Evolutionary conservation across 2,888 invertebrate genomes (phyloP), one percentile per base, ranked within the genome.

Genomic region (Drosophila paranaensis): DNA sequence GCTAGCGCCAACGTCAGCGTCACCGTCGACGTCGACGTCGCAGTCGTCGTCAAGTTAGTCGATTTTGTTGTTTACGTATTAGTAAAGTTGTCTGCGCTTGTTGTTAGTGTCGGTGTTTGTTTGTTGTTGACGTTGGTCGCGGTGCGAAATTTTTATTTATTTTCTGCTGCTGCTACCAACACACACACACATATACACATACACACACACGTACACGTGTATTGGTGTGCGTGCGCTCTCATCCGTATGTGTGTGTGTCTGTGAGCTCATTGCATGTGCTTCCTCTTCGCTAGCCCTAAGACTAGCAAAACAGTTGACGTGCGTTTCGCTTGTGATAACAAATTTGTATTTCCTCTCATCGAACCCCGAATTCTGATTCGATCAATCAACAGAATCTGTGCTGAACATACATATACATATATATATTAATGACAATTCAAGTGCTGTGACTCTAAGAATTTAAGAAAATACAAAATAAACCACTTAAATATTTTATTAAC

Each of bases 81-180:
- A 73, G 81, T 81, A 79, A 71, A 81, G 82, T 84, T 81, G 85
- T 84, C 74, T 82, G 69, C 77, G 71, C 55, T 74, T 70, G 71
- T 84, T 88, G 79, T 75, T 74, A 76, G 73, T 82, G 89, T 88
- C 79, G 81, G 82, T 88, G 89, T 82, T 88, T 89, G 88, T 87
- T 87, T 86, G 77, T 84, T 88, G 86, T 90, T 89, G 88, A 80
- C 81, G 90, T 78, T 88, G 90, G 88, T 79, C 83, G 89, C 90
- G 85, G 81, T 90, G 88, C 85, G 82, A 79, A 88, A 75, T 86
- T 88, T 89, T 74, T 89, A 82, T 88, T 90, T 88, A 88, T 84
- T 83, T 80, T 70, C 76, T 71, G 66, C 74, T 68, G 61, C 81
- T 66, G 76, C 81, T 56, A 43, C 56, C 56, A 56, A 43, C 20